A percentile compares a stretch with the other conserved stretches of the same genome.
Evolutionary conservation across 37 sponge, comb jelly and placozoan genomes (phyloP).

Genomic region (Oscarella lobularis): DNA sequence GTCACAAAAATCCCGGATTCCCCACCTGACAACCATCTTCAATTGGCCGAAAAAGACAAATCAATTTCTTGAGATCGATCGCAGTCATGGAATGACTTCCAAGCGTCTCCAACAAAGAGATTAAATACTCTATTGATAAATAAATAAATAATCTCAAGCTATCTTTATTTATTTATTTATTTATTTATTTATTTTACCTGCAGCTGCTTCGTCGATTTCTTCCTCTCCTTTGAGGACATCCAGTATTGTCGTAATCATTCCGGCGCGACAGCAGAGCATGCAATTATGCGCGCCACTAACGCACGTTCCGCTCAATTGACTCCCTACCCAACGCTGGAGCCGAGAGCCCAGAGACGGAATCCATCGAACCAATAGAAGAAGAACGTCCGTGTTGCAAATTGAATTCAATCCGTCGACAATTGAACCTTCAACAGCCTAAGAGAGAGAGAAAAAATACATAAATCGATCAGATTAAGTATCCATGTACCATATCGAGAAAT

Average conservation of each 20-base stretch:
- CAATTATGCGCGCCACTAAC: constrained; percentile 22
- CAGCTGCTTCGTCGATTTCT: constrained; percentile 13
- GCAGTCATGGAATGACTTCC: constrained; percentile 55
- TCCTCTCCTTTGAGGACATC: constrained; percentile 35
- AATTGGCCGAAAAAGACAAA: constrained; percentile 36
- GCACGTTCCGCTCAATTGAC: neutral
- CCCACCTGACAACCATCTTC: constrained; percentile 23
- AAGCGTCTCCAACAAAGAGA: constrained; percentile 38
- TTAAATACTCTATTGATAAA: constrained; percentile 25
- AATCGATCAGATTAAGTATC: neutral
- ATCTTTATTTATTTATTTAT: no score
- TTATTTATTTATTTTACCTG: no score
- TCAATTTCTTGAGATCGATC: constrained; percentile 51
- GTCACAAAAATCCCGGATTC: neutral
- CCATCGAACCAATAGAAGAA: constrained; percentile 17
- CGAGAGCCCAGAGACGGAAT: constrained; percentile 1
- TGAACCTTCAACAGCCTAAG: neutral
- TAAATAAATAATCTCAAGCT: no score
- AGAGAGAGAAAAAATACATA: neutral
- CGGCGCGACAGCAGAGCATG: constrained; percentile 55
- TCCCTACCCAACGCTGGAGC: neutral
- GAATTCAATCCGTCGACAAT: neutral
- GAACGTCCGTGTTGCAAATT: constrained; percentile 13
- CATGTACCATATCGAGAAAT: constrained; percentile 35
- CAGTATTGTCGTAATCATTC: constrained; percentile 28